Percentiles rank a stretch among this genome's conserved stretches.
Evolutionary conservation across 2,113 vertebrate genomes (phyloP).

Genomic region (Lamprologus ornatipinnis): DNA sequence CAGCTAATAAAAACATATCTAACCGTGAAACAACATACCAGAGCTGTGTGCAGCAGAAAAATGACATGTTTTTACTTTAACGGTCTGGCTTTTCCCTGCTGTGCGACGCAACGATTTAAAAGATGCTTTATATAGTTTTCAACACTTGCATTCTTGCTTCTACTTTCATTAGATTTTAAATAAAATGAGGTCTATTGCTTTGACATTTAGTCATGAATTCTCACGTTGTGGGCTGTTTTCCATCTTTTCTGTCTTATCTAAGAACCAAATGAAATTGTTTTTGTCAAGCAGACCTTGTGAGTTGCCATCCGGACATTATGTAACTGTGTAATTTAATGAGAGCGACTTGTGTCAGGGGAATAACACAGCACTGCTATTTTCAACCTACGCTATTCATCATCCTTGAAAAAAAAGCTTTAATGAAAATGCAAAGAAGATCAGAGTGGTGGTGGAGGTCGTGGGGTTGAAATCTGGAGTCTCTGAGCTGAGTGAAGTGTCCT

Average conservation of each 20-base stretch:
- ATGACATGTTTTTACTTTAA: background rate
- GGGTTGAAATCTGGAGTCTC: background rate
- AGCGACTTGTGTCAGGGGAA: background rate
- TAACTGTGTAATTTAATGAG: slow-evolving; percentile 43
- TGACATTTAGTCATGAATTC: background rate
- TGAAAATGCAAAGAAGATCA: background rate
- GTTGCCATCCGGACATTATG: slow-evolving; percentile 18
- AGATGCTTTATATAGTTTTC: background rate
- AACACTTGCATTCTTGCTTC: background rate
- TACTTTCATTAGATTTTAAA: background rate
- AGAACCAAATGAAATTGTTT: slow-evolving; percentile 22
- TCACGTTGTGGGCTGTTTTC: background rate
- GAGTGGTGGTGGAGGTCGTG: background rate
- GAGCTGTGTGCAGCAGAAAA: background rate
- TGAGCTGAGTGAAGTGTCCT: background rate
- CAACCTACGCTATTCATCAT: background rate
- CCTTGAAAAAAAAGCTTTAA: background rate
- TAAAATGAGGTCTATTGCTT: background rate
- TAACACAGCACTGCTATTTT: slow-evolving; percentile 10
- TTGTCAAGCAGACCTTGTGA: slow-evolving; percentile 43
- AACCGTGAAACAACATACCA: background rate
- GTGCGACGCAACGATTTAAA: fast-evolving
- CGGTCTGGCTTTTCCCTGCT: background rate
- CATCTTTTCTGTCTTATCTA: slow-evolving; percentile 7
- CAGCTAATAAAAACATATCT: background rate